Conservation (phyloP, 2,113 vertebrate genomes). For the Haliaeetus leucogaster region DNA sequence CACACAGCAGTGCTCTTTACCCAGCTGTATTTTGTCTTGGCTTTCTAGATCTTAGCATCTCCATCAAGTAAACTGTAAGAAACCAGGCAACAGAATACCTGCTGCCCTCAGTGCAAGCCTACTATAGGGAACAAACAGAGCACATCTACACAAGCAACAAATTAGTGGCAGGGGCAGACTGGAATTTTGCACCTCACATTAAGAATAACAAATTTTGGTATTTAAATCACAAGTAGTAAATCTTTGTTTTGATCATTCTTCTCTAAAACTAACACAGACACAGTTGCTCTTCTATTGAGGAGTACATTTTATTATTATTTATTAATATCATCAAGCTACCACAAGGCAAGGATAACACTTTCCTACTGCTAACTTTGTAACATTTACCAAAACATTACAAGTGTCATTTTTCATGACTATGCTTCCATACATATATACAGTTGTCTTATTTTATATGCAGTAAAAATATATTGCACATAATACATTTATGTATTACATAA, state of each 20-base stretch:
- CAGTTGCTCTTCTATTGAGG: not conserved
- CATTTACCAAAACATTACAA: not conserved
- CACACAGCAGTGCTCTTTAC: not conserved
- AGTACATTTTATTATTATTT: not conserved
- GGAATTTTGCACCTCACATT: not conserved
- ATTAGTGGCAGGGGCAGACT: not conserved
- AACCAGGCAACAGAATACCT: not conserved
- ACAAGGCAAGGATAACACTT: not conserved
- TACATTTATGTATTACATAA: not conserved
- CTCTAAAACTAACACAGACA: not conserved
- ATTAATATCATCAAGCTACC: not conserved
- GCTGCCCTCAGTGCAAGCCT: not conserved
- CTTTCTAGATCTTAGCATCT: not conserved
- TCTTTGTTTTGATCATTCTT: not conserved
- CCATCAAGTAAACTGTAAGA: not conserved
- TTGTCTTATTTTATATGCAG: not conserved
- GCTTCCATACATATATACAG: not conserved
- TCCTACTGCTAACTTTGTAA: not conserved
- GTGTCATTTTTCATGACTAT: not conserved
- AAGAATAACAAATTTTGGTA: not conserved
- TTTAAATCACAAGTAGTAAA: not conserved
- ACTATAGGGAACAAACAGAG: not conserved
- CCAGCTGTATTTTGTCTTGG: not conserved
- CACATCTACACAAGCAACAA: accelerated
- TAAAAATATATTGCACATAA: not conserved